These are phyloP conservation scores for Myrmophylax atrothorax DNA, from an alignment of 2,113 vertebrate species.

Conservation along the genomic window DNA sequence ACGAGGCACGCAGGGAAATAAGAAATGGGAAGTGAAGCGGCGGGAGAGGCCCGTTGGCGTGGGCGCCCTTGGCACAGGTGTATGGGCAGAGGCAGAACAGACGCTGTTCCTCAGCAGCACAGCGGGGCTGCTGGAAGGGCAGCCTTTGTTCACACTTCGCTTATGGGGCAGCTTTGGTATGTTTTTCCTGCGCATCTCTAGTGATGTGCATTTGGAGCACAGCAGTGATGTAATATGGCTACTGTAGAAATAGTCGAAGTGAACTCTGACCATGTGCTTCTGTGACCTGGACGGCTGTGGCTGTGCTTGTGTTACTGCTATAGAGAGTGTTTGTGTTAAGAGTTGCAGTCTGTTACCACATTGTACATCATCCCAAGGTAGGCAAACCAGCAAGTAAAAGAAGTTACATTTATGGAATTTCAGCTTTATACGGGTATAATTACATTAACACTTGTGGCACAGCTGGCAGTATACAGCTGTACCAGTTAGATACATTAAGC, in stretches of 20 bases:
- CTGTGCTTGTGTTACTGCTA: neutral
- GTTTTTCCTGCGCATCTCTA: neutral
- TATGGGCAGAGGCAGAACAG: neutral
- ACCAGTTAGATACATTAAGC: neutral
- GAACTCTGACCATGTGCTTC: neutral
- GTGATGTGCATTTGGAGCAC: neutral
- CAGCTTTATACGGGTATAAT: neutral
- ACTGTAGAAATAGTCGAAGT: neutral
- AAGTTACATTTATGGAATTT: neutral
- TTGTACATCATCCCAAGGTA: neutral
- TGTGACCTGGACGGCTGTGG: neutral
- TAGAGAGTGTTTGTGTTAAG: neutral
- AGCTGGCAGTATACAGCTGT: neutral
- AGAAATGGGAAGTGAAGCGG: neutral
- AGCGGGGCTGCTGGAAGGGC: neutral
- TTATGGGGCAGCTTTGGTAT: neutral
- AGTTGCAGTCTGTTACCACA: neutral
- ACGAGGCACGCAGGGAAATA: neutral
- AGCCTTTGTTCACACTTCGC: neutral
- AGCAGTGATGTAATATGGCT: neutral
- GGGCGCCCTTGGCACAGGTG: neutral
- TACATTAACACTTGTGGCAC: neutral
- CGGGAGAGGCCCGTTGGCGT: neutral
- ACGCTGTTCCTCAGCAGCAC: neutral
- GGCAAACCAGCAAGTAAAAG: neutral